Base-by-base conservation (phyloP, 2,888 invertebrate genomes). In the Zaprionus lineosus region DNA sequence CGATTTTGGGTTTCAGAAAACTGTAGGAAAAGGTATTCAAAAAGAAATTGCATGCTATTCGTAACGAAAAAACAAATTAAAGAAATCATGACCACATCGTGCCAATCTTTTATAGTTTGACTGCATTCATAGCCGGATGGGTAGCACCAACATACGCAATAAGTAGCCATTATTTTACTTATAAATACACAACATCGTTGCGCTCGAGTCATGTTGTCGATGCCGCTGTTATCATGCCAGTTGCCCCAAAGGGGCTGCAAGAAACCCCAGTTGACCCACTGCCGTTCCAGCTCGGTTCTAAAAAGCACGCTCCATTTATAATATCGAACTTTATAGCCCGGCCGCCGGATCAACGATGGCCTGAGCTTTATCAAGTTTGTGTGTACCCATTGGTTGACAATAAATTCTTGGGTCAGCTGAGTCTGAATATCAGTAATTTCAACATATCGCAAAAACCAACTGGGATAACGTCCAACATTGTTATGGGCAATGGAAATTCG, bases 211-310 rank as follows among this genome's bases (percentile, higher is more conserved):
- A 86, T 18, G 2, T 15, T 47, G 0, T 36, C 33, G 2, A 12
- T 1, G n/a, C 9, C 3, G 19, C n/a, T 36, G 8, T 7, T 24
- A 0, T 69, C 63, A 0, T 81, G 53, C 78, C 78, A 79, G 0
- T n/a, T 33, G 0, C 86, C 82, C 0, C 9, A 39, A 0, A 86
- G 1, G 0, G 78, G 78, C 18, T 84, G 86, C 60, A 69, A 76
- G 12, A 84, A 16, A 0, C 57, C 50, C 77, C 77, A 79, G 19
- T 79, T 79, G 16, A 55, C 36, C 62, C 62, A 76, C 3, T 43
- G 18, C 0, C 26, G 33, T 3, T 28, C 29, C 6, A 51, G 73
- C 37, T 19, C 77, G 21, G 8, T 1, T 0, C 0, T 0, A 14
- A 69, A 74, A 0, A 40, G 59, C 0, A 12, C 1, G 0, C 55